These are phyloP conservation scores for Sarcophaga rosellei DNA, from an alignment of 2,888 invertebrate species.

Conservation along the genomic window DNA sequence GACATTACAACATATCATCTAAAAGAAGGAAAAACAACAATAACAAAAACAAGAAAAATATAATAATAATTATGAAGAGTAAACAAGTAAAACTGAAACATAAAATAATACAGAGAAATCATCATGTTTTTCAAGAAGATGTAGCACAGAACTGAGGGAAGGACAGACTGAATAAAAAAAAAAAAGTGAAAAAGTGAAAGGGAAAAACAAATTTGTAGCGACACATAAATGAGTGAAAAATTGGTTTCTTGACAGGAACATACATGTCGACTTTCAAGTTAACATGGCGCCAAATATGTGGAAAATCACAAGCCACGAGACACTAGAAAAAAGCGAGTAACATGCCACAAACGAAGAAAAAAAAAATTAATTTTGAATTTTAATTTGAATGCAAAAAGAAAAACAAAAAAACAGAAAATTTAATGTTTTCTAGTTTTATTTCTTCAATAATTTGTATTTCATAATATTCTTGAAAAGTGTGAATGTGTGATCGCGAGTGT, in stretches of 20 bases:
- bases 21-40: no score
- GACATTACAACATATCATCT: not conserved
- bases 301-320: conserved; percentile 49
- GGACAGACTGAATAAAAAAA: not conserved
- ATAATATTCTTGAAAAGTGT: not conserved
- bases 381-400: no score
- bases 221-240: conserved; percentile 50
- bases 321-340: conserved; percentile 26
- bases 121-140: not conserved
- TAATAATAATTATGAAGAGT: no score
- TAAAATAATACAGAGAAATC: not conserved
- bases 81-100: not conserved
- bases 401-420: no score
- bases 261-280: conserved; percentile 60
- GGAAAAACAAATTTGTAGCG: conserved; percentile 47
- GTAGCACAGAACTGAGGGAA: not conserved
- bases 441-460: not conserved
- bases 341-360: no score
- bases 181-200: not conserved
- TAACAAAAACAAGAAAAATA: no score
- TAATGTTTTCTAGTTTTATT: not conserved
- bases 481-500: not conserved
- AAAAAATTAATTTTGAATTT: no score
- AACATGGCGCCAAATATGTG: conserved; percentile 61
- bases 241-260: conserved; percentile 57